Conservation (phyloP, 2,797 vertebrate species). For the Myotis myotis region DNA sequence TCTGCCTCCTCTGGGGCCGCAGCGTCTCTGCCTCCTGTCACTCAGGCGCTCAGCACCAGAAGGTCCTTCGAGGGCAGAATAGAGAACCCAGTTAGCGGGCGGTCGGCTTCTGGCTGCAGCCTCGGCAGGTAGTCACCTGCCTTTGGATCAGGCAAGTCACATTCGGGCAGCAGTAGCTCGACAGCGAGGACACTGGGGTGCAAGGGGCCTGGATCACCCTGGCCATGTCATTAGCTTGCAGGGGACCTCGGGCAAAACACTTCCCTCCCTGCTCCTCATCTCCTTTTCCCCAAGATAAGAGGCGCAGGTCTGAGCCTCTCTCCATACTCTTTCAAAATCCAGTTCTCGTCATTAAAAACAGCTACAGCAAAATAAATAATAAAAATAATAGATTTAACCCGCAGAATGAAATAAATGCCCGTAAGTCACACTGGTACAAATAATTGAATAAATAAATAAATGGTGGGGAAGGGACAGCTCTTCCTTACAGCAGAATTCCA, state of each 20-base stretch:
- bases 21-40: rapidly evolving
- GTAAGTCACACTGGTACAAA: not conserved
- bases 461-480: not conserved
- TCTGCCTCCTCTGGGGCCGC: not conserved
- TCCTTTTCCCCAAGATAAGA: not conserved
- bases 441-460: not conserved
- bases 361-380: not conserved
- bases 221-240: not conserved
- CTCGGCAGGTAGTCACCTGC: not conserved
- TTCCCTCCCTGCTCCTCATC: not conserved
- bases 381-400: not conserved
- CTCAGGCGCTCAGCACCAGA: slow-evolving; percentile 76
- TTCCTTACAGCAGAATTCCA: not conserved
- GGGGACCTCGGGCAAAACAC: not conserved
- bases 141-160: not conserved
- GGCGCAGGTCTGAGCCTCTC: not conserved
- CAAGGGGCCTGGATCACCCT: not conserved
- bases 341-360: not conserved
- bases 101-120: not conserved
- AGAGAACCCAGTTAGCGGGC: slow-evolving; percentile 14
- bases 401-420: not conserved
- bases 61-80: slow-evolving; percentile 73
- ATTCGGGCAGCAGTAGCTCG: not conserved
- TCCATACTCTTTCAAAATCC: not conserved
- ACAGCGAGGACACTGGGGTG: rapidly evolving